Evolutionary conservation across 2,888 invertebrate genomes (phyloP), one percentile per base, ranked within the genome.

Genomic region (Agrotis ipsilon): DNA sequence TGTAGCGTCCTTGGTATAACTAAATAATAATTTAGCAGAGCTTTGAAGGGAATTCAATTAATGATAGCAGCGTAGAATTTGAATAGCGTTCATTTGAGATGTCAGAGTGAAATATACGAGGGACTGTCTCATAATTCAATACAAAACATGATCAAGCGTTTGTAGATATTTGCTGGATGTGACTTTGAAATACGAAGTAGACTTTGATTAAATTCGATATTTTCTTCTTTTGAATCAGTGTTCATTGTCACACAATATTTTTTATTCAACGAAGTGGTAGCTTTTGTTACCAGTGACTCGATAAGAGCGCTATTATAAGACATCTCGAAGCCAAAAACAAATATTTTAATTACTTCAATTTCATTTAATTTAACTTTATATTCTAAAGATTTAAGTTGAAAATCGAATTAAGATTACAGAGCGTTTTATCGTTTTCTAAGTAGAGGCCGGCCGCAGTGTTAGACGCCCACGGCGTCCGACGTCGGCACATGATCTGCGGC

Each of bases 91-190:
- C 82, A 81, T 83, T 88, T 85, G 74, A 76, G 80, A 75, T 68
- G 86, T 80, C 75, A 79, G 72, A 68, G 52, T 80, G 83, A 86
- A 88, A 87, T 89, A 84, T 86, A 83, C 81, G 85, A 72, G 75
- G 73, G 77, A 75, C 76, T 81, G 84, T 84, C 83, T 84, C 83
- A 87, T 89, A 88, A 89, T 82, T 89, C 86, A 89, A 39, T 73
- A 80, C 64, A 79, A 80, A 84, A 85, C 82, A 78, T 83, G 82
- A 84, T 84, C 81, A 63, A 58, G 55, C 45, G 43, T 51, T 63
- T 43, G 59, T 55, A 68, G 64, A 67, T 46, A 14, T 2, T 54
- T 39, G 9, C 72, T 79, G 55, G 82, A 82, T 63, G 32, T 19
- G 73, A 11, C 62, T 59, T 45, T 48, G 39, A 39, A 39, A 39